A percentile compares a stretch with the other conserved stretches of the same genome.
These are phyloP conservation scores for Grantiella picta DNA, from an alignment of 2,113 vertebrate genomes.

Conservation along the genomic window DNA sequence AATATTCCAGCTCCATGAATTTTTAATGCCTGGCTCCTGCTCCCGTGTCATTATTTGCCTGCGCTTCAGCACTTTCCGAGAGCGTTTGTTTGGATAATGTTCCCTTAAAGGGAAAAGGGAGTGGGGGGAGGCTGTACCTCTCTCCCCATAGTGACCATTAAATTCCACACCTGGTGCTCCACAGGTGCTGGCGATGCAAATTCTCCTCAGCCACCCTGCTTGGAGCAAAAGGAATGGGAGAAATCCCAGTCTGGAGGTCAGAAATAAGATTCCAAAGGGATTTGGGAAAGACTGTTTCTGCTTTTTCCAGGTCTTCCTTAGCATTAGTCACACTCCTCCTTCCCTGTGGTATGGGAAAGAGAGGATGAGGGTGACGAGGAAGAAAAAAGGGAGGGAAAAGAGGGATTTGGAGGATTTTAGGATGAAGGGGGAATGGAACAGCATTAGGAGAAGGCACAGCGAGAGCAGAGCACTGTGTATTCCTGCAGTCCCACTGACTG, in stretches of 20 bases:
- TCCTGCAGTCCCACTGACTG: neutral
- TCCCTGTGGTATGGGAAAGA: neutral
- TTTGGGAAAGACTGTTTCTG: rapidly evolving
- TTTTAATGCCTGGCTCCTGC: constrained; percentile 70
- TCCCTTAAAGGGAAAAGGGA: constrained; percentile 13
- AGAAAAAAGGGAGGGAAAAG: neutral
- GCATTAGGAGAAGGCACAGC: neutral
- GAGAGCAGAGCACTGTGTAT: rapidly evolving
- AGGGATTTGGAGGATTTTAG: neutral
- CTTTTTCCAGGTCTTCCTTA: neutral
- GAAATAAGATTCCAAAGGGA: neutral
- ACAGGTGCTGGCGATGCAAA: constrained; percentile 35
- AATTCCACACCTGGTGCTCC: neutral
- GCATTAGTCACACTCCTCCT: neutral
- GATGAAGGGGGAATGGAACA: neutral
- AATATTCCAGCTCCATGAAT: constrained; percentile 66
- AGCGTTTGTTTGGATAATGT: constrained; percentile 58
- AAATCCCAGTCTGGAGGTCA: neutral
- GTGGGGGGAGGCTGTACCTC: neutral
- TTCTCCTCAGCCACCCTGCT: neutral
- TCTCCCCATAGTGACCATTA: constrained; percentile 59
- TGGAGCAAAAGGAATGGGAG: neutral
- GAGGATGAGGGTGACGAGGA: neutral
- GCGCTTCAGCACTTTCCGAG: constrained; percentile 64
- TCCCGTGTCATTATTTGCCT: constrained; percentile 63